Percentiles rank a stretch among this genome's conserved stretches.
phyloP scores from a whole-genome alignment of 2,888 invertebrate genomes.

The Ypsolopha sequella region DNA sequence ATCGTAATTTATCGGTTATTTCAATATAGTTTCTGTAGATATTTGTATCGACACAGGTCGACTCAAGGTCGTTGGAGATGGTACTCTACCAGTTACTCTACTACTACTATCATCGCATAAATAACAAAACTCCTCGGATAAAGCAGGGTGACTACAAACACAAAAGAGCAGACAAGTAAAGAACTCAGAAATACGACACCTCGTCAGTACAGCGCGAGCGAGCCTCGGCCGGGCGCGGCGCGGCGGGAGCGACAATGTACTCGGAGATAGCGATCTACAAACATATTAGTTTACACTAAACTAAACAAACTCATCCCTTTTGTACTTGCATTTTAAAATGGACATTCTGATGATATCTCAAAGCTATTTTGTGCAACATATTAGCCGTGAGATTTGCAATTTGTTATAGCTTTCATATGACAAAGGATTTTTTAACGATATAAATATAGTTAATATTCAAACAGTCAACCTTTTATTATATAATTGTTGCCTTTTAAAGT shows the following conservation, averaged over 20 bases:
- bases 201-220: slow-evolving; percentile 2
- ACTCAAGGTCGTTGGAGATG: too few relatives aligned
- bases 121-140: too few relatives aligned
- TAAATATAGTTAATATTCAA: too few relatives aligned
- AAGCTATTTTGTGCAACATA: slow-evolving; percentile 6
- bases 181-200: slow-evolving; percentile 29
- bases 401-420: background rate
- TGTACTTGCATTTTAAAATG: background rate
- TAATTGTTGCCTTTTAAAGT: too few relatives aligned
- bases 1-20: too few relatives aligned
- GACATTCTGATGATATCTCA: slow-evolving; percentile 7
- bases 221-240: too few relatives aligned
- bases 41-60: too few relatives aligned
- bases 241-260: slow-evolving; percentile 28
- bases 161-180: slow-evolving; percentile 2
- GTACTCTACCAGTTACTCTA: too few relatives aligned
- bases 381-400: slow-evolving; percentile 2
- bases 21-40: too few relatives aligned
- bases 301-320: slow-evolving; percentile 19
- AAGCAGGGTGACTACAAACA: background rate
- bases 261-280: slow-evolving; percentile 44
- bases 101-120: too few relatives aligned
- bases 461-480: too few relatives aligned
- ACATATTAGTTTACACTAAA: slow-evolving; percentile 65
- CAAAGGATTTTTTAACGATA: background rate